These are phyloP conservation scores for Vombatus ursinus DNA, from an alignment of 2,113 vertebrate genomes.

Conservation along the genomic window DNA sequence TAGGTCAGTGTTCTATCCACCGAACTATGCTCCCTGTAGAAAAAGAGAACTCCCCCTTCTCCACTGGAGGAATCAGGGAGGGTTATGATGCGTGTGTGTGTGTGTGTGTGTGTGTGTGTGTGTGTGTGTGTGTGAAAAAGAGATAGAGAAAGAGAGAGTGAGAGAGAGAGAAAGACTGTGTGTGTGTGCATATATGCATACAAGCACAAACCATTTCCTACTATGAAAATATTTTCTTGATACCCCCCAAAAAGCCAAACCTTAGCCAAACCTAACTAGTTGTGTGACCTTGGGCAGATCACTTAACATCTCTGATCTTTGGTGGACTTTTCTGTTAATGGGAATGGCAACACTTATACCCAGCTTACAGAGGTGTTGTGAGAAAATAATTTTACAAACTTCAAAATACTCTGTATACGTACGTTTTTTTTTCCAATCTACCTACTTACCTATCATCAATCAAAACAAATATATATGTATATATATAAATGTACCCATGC, in stretches of 20 bases:
- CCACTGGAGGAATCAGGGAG: background rate
- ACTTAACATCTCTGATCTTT: background rate
- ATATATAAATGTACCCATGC: background rate
- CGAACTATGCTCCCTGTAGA: background rate
- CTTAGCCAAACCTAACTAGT: background rate
- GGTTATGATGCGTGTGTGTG: background rate
- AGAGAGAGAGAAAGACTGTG: background rate
- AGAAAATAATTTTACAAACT: background rate
- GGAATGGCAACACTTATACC: background rate
- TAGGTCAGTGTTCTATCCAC: background rate
- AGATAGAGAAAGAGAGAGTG: no score
- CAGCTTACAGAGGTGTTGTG: background rate
- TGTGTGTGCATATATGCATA: background rate
- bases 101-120: background rate
- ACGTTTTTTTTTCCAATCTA: background rate
- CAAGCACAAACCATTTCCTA: background rate
- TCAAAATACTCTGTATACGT: background rate
- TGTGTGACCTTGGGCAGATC: background rate
- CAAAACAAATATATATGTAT: no score
- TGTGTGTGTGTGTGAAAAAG: no score
- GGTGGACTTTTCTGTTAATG: background rate
- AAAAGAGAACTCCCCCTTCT: no score
- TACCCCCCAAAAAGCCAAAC: background rate
- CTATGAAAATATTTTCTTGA: background rate
- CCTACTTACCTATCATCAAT: background rate